Base-by-base conservation (phyloP, 2,888 invertebrate species). In the Pammene aurita region DNA sequence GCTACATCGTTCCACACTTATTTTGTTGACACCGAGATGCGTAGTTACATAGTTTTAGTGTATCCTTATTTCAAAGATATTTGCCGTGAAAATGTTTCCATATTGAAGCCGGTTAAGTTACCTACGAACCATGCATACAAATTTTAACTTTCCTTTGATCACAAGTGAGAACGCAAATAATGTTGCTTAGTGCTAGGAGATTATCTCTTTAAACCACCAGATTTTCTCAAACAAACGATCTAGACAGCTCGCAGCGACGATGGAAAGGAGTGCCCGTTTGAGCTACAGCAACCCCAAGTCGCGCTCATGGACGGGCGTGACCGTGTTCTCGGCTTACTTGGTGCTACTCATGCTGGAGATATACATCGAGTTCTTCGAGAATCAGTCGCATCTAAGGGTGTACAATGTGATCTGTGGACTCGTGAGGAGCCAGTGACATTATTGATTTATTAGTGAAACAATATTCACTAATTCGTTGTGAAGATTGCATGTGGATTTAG, bases 331-430 rank as follows among this genome's bases (percentile, higher is more conserved):
- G 0, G 86, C 84, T 0, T 90, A 90, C 48, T 71, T 90, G 26
- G 80, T 88, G 72, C 77, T 90, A 0, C 80, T 90, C 0, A 86
- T 90, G 86, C 71, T 88, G 62, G 90, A 90, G 72, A 83, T 86
- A 10, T 89, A 89, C 73, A 86, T 90, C 0, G 86, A 90, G 70
- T 82, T 90, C 66, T 88, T 78, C 57, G 90, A 90, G 72, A 89
- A 89, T 16, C 79, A 83, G 46, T 81, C 85, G 0, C 84, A 89
- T 78, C 72, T 87, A 55, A 81, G 87, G 6, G 70, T 89, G 6
- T 89, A 88, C 65, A 76, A 82, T n/a, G 77, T 74, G 61, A 38
- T 86, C 1, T 76, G 84, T 72, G 77, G 78, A 1, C 63, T 78
- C 60, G 66, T 78, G 18, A 50, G 14, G 48, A n/a, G 13, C 11